These are phyloP conservation scores for Xiphophorus birchmanni DNA, from an alignment of 2,797 vertebrate species.

Conservation along the genomic window DNA sequence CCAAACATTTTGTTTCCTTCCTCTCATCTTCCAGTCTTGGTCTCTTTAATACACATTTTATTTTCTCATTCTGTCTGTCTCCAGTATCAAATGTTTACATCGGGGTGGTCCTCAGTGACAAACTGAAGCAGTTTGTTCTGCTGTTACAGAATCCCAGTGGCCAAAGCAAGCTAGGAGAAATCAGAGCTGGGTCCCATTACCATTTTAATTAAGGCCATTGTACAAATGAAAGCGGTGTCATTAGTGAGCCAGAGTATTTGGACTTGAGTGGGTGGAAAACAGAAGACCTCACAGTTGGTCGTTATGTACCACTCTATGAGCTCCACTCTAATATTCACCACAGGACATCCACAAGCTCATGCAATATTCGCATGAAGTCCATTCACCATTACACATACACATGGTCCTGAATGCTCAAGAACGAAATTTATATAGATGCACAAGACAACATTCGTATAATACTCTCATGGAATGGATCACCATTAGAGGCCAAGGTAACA, in stretches of 20 bases:
- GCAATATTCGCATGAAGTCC: background rate
- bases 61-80: conserved; percentile 5
- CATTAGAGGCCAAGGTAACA: background rate
- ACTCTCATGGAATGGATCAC: background rate
- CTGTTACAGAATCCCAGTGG: conserved; percentile 6
- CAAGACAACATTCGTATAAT: background rate
- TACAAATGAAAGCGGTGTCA: conserved; percentile 15
- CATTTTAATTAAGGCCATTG: conserved; percentile 46
- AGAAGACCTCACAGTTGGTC: background rate
- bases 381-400: background rate
- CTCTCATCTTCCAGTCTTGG: background rate
- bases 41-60: conserved; percentile 20
- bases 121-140: conserved; percentile 25
- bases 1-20: conserved; percentile 29
- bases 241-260: background rate
- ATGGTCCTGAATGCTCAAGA: background rate
- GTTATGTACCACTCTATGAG: background rate
- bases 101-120: conserved; percentile 46
- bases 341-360: background rate
- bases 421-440: background rate
- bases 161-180: conserved; percentile 20
- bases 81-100: conserved; percentile 24
- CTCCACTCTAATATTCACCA: background rate
- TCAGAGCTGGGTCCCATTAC: conserved; percentile 27
- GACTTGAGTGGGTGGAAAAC: background rate